phyloP scores from a whole-genome alignment of 2,888 invertebrate species.

The Glyphotaelius pellucidus region DNA sequence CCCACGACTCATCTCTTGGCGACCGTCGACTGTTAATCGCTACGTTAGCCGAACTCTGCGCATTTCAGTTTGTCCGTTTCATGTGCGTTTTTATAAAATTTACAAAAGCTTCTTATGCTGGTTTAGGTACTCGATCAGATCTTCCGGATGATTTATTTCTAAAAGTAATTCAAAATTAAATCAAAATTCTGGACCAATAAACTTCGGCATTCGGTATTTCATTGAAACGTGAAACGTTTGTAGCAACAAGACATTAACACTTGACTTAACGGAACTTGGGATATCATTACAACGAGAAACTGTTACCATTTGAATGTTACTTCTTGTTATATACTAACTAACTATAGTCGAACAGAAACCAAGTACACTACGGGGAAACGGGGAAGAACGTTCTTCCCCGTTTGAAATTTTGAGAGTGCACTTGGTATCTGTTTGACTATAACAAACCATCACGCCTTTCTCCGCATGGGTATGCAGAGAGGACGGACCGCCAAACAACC shows the following conservation, averaged over 20 bases:
- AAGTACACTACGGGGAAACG: no score
- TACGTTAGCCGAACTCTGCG: background rate
- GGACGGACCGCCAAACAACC: no score
- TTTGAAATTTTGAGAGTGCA: no score
- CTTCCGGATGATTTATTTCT: background rate
- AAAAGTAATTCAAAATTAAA: background rate
- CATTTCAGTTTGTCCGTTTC: no score
- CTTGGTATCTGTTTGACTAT: no score
- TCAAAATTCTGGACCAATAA: background rate
- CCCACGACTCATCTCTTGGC: constrained; percentile 35
- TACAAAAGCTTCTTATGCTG: no score
- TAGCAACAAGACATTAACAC: background rate
- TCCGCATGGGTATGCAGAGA: no score
- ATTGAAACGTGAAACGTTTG: background rate
- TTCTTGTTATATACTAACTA: background rate
- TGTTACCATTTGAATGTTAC: background rate
- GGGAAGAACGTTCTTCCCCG: no score
- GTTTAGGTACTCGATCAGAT: background rate
- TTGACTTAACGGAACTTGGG: no score
- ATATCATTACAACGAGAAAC: background rate
- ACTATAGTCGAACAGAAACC: no score
- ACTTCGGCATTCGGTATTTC: background rate
- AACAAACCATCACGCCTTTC: no score
- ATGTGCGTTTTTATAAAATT: background rate
- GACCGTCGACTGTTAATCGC: constrained; percentile 14